Percentiles rank a stretch among this genome's conserved stretches.
These are phyloP conservation scores for Coregonus clupeaformis DNA, from an alignment of 2,113 vertebrate species.

Conservation along the genomic window DNA sequence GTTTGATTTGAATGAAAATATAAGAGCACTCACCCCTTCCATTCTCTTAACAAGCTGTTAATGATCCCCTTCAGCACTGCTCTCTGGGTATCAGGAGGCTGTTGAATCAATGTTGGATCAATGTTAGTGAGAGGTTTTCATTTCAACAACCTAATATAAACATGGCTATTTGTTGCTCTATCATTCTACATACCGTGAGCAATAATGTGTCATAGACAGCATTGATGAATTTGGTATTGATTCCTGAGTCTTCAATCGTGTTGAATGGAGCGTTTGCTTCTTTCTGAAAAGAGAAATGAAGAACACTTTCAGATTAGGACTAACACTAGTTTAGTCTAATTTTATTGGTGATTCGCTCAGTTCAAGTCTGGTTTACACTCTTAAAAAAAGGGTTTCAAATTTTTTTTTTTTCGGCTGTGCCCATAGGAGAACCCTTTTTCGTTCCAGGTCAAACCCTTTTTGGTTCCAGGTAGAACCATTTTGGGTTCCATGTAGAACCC, in stretches of 20 bases:
- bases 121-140: not conserved
- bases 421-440: too few relatives aligned
- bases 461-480: too few relatives aligned
- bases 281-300: constrained; percentile 70
- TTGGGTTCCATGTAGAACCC: too few relatives aligned
- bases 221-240: constrained; percentile 87
- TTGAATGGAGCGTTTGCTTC: constrained; percentile 80
- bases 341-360: not conserved
- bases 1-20: not conserved
- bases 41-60: constrained; percentile 92
- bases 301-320: not conserved
- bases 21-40: constrained; percentile 85
- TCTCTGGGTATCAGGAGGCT: constrained; percentile 97
- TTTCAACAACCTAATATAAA: not conserved
- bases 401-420: too few relatives aligned
- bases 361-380: not conserved
- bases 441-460: too few relatives aligned
- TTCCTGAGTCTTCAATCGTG: constrained; percentile 88
- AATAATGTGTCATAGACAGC: constrained; percentile 87
- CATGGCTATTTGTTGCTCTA: not conserved
- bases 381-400: too few relatives aligned
- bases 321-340: not conserved
- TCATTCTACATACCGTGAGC: constrained; percentile 77
- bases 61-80: constrained; percentile 92
- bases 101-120: not conserved